A percentile compares a stretch with the other conserved stretches of the same genome.
phyloP scores from a whole-genome alignment of 2,797 vertebrate species.

The Todus mexicanus region DNA sequence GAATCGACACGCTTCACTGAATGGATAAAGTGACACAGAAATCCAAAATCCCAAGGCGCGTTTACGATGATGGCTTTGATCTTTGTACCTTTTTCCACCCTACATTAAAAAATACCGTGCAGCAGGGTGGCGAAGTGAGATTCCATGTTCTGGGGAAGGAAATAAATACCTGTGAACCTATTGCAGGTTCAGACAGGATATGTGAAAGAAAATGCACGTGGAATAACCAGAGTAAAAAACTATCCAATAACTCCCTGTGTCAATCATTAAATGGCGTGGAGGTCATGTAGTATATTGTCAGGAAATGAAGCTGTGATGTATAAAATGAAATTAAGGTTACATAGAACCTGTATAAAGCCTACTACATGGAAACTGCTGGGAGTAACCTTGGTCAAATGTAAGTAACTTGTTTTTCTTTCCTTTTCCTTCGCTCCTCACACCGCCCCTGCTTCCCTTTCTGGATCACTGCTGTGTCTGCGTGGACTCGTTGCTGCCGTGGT shows the following conservation, averaged over 20 bases:
- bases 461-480: constrained; percentile 35
- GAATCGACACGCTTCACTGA: neutral
- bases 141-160: neutral
- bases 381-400: constrained; percentile 67
- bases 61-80: neutral
- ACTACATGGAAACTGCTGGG: neutral
- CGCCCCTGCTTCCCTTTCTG: neutral
- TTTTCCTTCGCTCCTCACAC: neutral
- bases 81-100: neutral
- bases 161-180: neutral
- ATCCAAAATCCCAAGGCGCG: neutral
- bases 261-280: neutral
- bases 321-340: neutral
- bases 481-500: constrained; percentile 19
- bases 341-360: neutral
- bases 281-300: neutral
- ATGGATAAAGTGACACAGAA: neutral
- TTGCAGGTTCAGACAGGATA: neutral
- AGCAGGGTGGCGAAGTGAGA: neutral
- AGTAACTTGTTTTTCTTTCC: constrained; percentile 72
- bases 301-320: neutral
- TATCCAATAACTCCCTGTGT: neutral
- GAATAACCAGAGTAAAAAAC: neutral
- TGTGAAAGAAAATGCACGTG: neutral
- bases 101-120: neutral